Evolutionary conservation across 2,113 vertebrate species (phyloP), one percentile per base, ranked within the genome.

Genomic region (Oryzias curvinotus): DNA sequence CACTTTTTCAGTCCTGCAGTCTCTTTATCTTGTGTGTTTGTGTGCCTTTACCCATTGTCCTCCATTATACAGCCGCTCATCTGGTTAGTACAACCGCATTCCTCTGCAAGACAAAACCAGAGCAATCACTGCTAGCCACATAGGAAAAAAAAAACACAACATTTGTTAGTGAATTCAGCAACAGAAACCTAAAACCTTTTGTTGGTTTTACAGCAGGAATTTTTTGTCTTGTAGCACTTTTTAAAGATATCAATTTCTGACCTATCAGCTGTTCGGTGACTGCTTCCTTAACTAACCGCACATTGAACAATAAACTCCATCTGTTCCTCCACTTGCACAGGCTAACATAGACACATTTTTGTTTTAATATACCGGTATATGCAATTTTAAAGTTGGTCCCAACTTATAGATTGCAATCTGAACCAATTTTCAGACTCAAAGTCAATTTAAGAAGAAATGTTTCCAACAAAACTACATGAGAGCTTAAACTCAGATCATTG

Each of bases 51-150:
- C 96, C 96, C 96, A 0, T 94, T 96, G 85, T 98, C 96, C 78
- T 98, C 96, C 96, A 98, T 98, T 81, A 98, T 94, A 91, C 96
- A 98, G 80, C 96, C 96, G 28, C 86, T 91, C 94, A 94, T 96
- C 49, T 91, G 92, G 67, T 94, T 94, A 74, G 85, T 83, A 86
- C 96, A 98, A 80, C 94, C 92, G 76, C 96, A 98, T 84, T 96
- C 96, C 93, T 93, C 91, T 94, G 88, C 18, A 84, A 71, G 65
- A 15, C 56, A 42, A 68, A 25, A 15, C 19, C 1, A 76, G 30
- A 49, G 64, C 44, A 14, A 72, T 23, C 46, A 56, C 17, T 45
- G 8, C 25, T n/a, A 48, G n/a, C 7, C 47, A 19, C 3, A 45
- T 57, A n/a, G 17, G 5, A 36, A 43, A 48, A 3, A 57, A 3